A percentile compares a stretch with the other conserved stretches of the same genome.
phyloP scores from a whole-genome alignment of 2,797 vertebrate species.

The Halcyon chelicuti region DNA sequence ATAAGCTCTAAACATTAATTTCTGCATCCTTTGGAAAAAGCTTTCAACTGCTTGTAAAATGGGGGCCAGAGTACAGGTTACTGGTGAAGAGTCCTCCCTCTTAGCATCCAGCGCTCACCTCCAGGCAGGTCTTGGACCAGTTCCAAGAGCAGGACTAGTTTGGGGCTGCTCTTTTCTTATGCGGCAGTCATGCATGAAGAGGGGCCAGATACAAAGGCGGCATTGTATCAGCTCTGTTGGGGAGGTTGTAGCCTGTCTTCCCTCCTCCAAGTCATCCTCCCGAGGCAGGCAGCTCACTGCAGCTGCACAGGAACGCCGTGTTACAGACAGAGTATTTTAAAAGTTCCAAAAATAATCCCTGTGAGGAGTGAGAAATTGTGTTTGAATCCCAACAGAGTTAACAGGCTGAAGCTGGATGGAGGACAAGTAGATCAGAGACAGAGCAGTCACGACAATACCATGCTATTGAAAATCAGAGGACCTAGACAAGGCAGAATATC shows the following conservation, averaged over 20 bases:
- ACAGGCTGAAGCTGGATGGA: constrained; percentile 6
- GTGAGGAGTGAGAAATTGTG: constrained; percentile 21
- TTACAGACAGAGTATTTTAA: constrained; percentile 53
- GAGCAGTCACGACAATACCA: constrained; percentile 2
- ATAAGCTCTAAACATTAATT: neutral
- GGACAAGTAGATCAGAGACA: constrained; percentile 16
- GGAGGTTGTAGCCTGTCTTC: neutral
- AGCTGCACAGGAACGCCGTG: constrained; percentile 14
- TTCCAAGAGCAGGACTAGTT: neutral
- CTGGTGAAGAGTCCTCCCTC: neutral
- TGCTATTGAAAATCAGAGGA: neutral
- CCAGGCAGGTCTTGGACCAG: neutral
- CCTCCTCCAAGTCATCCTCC: constrained; percentile 21
- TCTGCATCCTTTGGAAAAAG: neutral
- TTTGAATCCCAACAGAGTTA: neutral
- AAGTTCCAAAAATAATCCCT: constrained; percentile 66
- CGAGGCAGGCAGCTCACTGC: neutral
- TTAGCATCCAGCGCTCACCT: neutral
- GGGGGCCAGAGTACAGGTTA: neutral
- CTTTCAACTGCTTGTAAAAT: neutral
- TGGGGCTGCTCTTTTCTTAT: neutral
- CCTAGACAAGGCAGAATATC: neutral
- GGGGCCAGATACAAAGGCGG: neutral
- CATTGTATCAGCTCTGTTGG: neutral
- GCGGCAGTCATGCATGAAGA: neutral